Evolutionary conservation across 1,140 invertebrate genomes (phyloP), one percentile per base, ranked within the genome.

Genomic region (Ceratosolen fusciceps): DNA sequence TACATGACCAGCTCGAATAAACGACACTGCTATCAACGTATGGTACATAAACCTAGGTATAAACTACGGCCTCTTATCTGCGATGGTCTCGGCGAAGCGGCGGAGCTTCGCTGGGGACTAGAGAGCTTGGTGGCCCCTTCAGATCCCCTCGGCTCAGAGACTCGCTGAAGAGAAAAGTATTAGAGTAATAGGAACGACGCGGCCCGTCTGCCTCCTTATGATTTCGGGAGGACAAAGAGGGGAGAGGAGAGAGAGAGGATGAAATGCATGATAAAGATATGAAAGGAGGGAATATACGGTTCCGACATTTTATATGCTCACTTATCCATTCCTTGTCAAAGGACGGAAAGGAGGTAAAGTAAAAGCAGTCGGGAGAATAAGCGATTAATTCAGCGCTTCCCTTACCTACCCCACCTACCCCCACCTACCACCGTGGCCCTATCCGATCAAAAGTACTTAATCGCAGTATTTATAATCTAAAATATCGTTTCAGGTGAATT

Each of bases 401-500:
- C 39, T 43, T 43, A 43, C 12, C 12, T 12, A 12, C 12, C 39
- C 39, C 39, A 7, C 39, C 5, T 12, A n/a, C 12, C 12, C 12
- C 12, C 39, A 43, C 12, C 39, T 43, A 43, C 39, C 5, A 43
- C n/a, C 39, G 12, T 43, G 39, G 39, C 12, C n/a, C n/a, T n/a
- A n/a, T n/a, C n/a, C n/a, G n/a, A 43, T 43, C 5, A 12, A 43
- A 43, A 43, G 39, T 43, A 43, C 12, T 43, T 43, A 12, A 43
- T 43, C 39, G n/a, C n/a, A 43, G 5, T 43, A 43, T 43, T 7
- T 43, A 12, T 7, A 43, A 43, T 43, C 12, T 43, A 43, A 43
- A 43, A 43, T 37, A 19, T 43, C 29, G 14, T 77, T 77, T 70
- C 37, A 77, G 75, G 37, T 77, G 39, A 77, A 21, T 60, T 71